These are phyloP conservation scores for Drosophila histrio DNA, from an alignment of 2,888 invertebrate species.

Conservation along the genomic window DNA sequence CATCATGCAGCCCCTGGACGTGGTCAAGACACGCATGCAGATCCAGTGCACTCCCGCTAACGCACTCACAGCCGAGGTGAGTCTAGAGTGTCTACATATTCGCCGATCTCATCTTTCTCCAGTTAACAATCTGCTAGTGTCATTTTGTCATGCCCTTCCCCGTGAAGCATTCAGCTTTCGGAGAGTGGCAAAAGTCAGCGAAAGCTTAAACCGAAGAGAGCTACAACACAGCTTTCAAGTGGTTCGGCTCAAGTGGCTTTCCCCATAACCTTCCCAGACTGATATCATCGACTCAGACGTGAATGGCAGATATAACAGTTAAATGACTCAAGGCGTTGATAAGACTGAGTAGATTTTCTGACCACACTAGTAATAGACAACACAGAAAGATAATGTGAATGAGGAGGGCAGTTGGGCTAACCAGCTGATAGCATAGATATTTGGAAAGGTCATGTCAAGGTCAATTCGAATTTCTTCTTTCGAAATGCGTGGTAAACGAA, in stretches of 20 bases:
- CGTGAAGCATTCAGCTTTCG: neutral
- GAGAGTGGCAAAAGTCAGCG: neutral
- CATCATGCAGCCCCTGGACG: slow-evolving; percentile 97
- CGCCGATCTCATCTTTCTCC: neutral
- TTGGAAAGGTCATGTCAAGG: slow-evolving; percentile 61
- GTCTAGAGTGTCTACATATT: slow-evolving; percentile 21
- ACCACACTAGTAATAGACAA: neutral
- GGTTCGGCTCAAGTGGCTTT: slow-evolving; percentile 6
- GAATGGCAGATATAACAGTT: neutral
- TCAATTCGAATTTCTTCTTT: slow-evolving; percentile 24
- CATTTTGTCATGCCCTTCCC: neutral
- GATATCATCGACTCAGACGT: neutral
- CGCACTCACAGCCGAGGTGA: slow-evolving; percentile 63
- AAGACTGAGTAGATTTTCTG: slow-evolving; percentile 12
- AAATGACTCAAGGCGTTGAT: slow-evolving; percentile 11
- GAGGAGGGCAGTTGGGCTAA: neutral
- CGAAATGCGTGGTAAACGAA: neutral
- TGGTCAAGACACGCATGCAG: slow-evolving; percentile 96
- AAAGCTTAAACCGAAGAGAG: neutral
- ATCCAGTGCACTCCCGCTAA: slow-evolving; percentile 85
- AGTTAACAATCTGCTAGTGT: slow-evolving; percentile 16
- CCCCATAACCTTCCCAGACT: neutral
- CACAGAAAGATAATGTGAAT: neutral
- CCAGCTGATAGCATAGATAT: slow-evolving; percentile 23
- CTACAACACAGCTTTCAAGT: slow-evolving; percentile 1